Percentiles rank a stretch among this genome's conserved stretches.
Evolutionary conservation across 2,113 vertebrate genomes (phyloP).

Genomic region (Jacana jacana): DNA sequence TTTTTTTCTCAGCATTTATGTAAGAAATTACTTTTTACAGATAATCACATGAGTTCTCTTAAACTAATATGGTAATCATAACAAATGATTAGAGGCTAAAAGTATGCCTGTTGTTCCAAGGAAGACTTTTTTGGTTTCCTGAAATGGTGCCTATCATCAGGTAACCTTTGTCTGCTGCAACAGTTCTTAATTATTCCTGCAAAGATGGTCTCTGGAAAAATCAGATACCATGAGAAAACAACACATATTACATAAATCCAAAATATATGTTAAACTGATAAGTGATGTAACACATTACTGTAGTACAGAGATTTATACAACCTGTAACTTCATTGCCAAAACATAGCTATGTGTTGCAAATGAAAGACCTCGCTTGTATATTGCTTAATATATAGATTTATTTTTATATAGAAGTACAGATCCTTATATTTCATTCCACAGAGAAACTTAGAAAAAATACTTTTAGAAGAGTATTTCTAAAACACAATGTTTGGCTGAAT

Average conservation of each 20-base stretch:
- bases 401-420: neutral
- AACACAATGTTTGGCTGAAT: neutral
- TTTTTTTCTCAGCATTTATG: neutral
- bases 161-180: neutral
- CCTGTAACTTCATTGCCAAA: neutral
- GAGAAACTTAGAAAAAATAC: neutral
- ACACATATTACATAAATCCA: neutral
- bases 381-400: neutral
- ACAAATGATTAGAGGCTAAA: neutral
- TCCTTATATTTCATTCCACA: neutral
- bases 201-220: neutral
- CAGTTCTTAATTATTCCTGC: neutral
- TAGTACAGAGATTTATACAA: neutral
- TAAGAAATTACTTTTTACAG: neutral
- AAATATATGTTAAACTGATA: neutral
- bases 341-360: neutral
- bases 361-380: neutral
- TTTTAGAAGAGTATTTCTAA: neutral
- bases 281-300: neutral
- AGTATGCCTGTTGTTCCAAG: neutral
- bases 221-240: neutral
- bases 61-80: neutral
- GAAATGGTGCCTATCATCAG: neutral
- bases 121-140: neutral
- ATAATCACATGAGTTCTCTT: neutral